A percentile compares a stretch with the other conserved stretches of the same genome.
These are phyloP conservation scores for Brachionichthys hirsutus DNA, from an alignment of 2,113 vertebrate species.

Conservation along the genomic window DNA sequence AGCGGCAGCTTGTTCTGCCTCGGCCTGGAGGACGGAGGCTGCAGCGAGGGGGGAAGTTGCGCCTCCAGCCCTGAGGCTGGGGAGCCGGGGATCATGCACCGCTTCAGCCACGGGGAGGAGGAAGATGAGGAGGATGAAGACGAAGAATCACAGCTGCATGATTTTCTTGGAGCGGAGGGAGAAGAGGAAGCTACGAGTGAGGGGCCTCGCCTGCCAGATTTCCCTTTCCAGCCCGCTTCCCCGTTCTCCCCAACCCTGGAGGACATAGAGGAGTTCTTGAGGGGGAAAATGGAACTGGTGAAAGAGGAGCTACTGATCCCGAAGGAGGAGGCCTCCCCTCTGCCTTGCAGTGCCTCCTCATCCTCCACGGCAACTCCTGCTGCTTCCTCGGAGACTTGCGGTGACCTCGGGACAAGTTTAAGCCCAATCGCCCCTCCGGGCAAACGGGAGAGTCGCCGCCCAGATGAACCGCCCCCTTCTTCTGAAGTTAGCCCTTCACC, in stretches of 20 bases:
- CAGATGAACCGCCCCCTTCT: constrained; percentile 14
- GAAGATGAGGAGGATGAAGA: constrained; percentile 65
- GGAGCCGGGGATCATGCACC: constrained; percentile 47
- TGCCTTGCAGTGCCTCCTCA: constrained; percentile 35
- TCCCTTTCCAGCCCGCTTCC: constrained; percentile 69
- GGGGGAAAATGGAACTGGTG: constrained; percentile 81
- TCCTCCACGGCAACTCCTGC: background rate
- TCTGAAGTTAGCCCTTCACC: constrained; percentile 16
- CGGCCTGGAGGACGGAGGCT: constrained; percentile 53
- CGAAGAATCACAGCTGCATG: constrained; percentile 31
- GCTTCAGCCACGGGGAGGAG: constrained; percentile 53
- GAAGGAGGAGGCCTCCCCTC: constrained; percentile 50
- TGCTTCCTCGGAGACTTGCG: constrained; percentile 33
- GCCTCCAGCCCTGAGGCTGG: constrained; percentile 64
- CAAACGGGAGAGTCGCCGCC: constrained; percentile 10
- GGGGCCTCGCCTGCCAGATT: constrained; percentile 77
- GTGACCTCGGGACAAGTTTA: constrained; percentile 16
- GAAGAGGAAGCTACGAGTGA: constrained; percentile 78
- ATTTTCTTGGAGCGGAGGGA: constrained; percentile 64
- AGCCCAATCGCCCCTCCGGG: constrained; percentile 14
- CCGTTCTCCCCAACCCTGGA: constrained; percentile 86
- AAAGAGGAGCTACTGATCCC: constrained; percentile 61
- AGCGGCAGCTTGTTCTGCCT: constrained; percentile 62
- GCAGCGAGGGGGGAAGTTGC: constrained; percentile 66
- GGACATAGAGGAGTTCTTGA: constrained; percentile 88